These are phyloP conservation scores for Copidosoma floridanum DNA, from an alignment of 1,140 invertebrate species.

Conservation along the genomic window DNA sequence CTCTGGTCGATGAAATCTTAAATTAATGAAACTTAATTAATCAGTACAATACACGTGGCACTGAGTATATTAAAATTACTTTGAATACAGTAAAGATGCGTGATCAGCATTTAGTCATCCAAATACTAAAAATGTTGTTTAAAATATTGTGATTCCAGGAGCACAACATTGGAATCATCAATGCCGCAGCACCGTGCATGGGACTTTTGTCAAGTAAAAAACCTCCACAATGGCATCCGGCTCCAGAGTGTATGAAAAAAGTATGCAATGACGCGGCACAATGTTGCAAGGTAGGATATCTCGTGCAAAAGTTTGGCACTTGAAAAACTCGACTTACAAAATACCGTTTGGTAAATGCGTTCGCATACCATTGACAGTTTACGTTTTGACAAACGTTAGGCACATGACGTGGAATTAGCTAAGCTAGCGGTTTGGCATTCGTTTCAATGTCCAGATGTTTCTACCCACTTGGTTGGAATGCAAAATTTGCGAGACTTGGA, in stretches of 20 bases:
- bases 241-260: conserved; percentile 65
- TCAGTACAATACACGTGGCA: too few species aligned
- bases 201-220: conserved; percentile 76
- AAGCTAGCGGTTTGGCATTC: conserved; percentile 70
- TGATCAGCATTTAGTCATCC: conserved; percentile 26
- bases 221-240: conserved; percentile 83
- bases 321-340: not conserved
- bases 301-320: too few species aligned
- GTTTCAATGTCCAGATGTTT: conserved; percentile 58
- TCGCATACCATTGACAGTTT: not conserved
- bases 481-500: conserved; percentile 62
- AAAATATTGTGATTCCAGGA: conserved; percentile 54
- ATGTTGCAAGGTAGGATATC: conserved; percentile 67
- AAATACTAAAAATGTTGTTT: not conserved
- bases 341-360: not conserved
- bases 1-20: too few species aligned
- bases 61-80: not conserved
- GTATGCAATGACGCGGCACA: conserved; percentile 62
- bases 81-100: too few species aligned
- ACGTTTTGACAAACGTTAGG: conserved; percentile 54
- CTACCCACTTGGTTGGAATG: conserved; percentile 71
- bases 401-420: conserved; percentile 66
- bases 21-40: too few species aligned
- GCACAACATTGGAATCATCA: conserved; percentile 75
- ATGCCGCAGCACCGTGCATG: conserved; percentile 78